Percentiles rank a stretch among this genome's conserved stretches.
Evolutionary conservation across 2,797 vertebrate species (phyloP).

Genomic region (Borostomias antarcticus): DNA sequence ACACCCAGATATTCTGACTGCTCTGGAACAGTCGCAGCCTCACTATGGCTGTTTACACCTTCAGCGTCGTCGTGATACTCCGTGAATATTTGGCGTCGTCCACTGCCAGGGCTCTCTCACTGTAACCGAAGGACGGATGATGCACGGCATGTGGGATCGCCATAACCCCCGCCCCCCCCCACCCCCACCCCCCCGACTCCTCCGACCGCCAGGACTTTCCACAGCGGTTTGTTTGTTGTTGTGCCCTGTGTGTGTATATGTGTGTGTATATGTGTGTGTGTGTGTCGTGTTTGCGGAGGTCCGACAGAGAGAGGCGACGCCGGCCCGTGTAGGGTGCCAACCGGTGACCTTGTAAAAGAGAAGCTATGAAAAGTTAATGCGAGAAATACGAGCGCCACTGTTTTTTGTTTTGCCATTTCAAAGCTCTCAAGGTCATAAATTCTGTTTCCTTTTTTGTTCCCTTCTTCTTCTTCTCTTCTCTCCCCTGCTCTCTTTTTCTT

Average conservation of each 20-base stretch:
- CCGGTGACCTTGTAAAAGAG: conserved; percentile 77
- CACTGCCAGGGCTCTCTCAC: too few species aligned
- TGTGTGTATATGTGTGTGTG: conserved; percentile 45
- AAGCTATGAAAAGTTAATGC: conserved; percentile 74
- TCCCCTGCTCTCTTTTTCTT: conserved; percentile 16
- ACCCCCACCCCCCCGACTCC: not conserved
- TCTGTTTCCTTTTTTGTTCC: conserved; percentile 42
- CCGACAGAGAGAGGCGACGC: conserved; percentile 22
- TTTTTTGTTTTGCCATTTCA: conserved; percentile 63
- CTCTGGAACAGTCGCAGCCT: too few species aligned
- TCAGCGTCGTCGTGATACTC: too few species aligned
- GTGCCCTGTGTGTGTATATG: conserved; percentile 26
- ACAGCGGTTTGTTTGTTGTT: conserved; percentile 2
- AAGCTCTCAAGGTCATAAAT: conserved; percentile 59
- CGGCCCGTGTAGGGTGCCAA: conserved; percentile 61
- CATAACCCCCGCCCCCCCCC: conserved; percentile 1
- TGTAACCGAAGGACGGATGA: too few species aligned
- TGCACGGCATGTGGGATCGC: too few species aligned
- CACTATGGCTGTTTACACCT: too few species aligned
- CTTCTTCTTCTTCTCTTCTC: not conserved
- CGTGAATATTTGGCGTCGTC: too few species aligned
- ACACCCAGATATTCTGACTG: too few species aligned
- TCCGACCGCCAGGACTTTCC: conserved; percentile 24
- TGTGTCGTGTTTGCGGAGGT: conserved; percentile 41
- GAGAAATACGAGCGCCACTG: conserved; percentile 68